Percentiles rank a stretch among this genome's conserved stretches.
phyloP scores from a whole-genome alignment of 2,797 vertebrate genomes.

The Clangula hyemalis region DNA sequence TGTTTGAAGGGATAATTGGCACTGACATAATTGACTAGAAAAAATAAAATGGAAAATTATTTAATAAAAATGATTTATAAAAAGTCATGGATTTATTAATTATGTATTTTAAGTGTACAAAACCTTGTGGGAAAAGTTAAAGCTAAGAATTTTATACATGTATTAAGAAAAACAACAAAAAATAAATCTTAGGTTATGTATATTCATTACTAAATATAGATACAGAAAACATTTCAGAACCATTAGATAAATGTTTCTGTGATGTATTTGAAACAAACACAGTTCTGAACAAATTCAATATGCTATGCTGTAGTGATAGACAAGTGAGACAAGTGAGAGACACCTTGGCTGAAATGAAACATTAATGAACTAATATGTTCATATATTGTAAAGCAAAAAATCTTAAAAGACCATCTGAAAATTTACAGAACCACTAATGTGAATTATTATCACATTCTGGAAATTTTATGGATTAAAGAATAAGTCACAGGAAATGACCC shows the following conservation, averaged over 20 bases:
- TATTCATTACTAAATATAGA: not conserved
- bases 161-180: not conserved
- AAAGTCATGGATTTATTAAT: not conserved
- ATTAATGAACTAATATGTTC: not conserved
- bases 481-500: accelerated
- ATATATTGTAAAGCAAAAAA: not conserved
- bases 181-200: not conserved
- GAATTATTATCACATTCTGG: not conserved
- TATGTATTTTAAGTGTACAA: not conserved
- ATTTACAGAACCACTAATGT: not conserved
- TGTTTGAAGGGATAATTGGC: not conserved
- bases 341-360: not conserved
- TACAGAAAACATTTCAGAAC: not conserved
- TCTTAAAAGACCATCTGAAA: not conserved
- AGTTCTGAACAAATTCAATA: not conserved
- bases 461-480: not conserved
- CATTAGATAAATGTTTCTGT: not conserved
- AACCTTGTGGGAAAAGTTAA: not conserved
- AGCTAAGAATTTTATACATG: not conserved
- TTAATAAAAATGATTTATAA: not conserved
- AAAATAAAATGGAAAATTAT: not conserved
- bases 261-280: not conserved
- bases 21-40: not conserved
- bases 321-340: not conserved
- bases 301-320: not conserved